Percentiles rank a stretch among this genome's conserved stretches.
phyloP scores from a whole-genome alignment of 2,113 vertebrate genomes.

The Cochlearius cochlearius region DNA sequence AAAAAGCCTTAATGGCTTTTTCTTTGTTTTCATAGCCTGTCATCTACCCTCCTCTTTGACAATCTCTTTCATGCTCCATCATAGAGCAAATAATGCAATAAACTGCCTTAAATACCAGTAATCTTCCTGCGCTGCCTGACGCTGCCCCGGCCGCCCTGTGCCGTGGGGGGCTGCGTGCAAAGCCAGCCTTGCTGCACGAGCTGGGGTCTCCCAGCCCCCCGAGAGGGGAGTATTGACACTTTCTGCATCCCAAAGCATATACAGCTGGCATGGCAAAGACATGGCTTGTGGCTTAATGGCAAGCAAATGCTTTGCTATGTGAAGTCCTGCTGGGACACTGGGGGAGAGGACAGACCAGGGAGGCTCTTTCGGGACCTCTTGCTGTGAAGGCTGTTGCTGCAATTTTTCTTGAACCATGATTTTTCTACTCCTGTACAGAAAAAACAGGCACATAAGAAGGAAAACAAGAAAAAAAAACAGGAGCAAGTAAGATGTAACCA shows the following conservation, averaged over 20 bases:
- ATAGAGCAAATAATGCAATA: neutral
- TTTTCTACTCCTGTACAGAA: neutral
- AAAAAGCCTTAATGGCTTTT: neutral
- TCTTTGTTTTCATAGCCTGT: neutral
- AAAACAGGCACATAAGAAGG: neutral
- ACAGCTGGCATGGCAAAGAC: neutral
- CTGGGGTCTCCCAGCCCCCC: neutral
- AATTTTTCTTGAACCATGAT: too few species aligned
- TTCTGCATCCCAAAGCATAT: neutral
- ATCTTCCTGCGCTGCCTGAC: neutral
- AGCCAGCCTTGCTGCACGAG: neutral
- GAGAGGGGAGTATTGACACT: fast-evolving
- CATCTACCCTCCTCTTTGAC: neutral
- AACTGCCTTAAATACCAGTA: neutral
- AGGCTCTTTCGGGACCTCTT: neutral
- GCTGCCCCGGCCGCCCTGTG: neutral
- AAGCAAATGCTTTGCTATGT: neutral
- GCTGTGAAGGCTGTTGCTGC: neutral
- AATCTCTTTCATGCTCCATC: neutral
- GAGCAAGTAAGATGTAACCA: neutral
- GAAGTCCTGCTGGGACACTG: neutral
- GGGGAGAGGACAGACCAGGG: fast-evolving
- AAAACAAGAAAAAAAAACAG: neutral
- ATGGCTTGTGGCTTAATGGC: neutral
- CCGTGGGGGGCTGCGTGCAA: neutral